phyloP scores from a whole-genome alignment of 2,113 vertebrate genomes.

The Paradoxurus hermaphroditus region DNA sequence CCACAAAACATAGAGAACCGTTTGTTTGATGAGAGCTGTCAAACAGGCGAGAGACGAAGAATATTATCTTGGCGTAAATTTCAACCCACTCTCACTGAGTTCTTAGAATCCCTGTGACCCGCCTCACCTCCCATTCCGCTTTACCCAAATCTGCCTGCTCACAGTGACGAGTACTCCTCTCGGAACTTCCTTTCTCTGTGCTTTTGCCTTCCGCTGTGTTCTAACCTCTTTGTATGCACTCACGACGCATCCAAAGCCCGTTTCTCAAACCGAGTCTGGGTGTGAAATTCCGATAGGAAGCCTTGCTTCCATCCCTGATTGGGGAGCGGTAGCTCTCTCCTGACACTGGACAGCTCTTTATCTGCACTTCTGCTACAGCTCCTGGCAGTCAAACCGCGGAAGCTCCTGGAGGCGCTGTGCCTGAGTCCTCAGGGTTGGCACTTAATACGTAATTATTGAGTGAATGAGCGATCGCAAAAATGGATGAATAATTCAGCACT shows the following conservation, averaged over 20 bases:
- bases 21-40: background rate
- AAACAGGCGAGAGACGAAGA: background rate
- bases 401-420: background rate
- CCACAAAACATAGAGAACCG: background rate
- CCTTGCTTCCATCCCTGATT: background rate
- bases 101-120: background rate
- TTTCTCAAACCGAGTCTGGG: background rate
- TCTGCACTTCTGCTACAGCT: background rate
- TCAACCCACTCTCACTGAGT: background rate
- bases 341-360: background rate
- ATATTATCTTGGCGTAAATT: background rate
- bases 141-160: background rate
- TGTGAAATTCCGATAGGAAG: background rate
- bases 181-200: rapidly evolving
- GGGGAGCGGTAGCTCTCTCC: background rate
- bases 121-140: background rate
- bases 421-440: background rate
- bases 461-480: background rate
- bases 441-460: background rate
- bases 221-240: background rate
- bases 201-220: background rate
- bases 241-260: background rate
- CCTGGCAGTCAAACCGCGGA: background rate
- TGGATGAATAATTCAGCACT: background rate
- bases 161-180: background rate